Evolutionary conservation across 2,113 vertebrate species (phyloP), one percentile per base, ranked within the genome.

Genomic region (Ciconia maguari): DNA sequence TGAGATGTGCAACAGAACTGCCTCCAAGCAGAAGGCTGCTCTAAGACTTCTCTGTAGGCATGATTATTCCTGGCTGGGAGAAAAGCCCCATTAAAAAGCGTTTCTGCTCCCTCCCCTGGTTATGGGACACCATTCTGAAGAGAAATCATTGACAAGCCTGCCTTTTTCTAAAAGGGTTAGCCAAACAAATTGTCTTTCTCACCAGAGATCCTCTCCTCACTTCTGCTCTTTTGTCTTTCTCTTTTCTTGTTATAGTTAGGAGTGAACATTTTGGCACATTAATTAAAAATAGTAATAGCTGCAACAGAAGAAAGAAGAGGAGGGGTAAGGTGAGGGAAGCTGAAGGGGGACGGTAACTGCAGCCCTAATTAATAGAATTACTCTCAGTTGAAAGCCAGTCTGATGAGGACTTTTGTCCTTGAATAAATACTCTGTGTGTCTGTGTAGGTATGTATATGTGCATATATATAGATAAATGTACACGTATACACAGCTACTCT

Each of bases 261-360:
- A 96, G 87, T 42, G 89, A 92, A 87, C 95, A 86, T 96, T 97
- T 97, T 96, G 95, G 74, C 96, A 97, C 25, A 3, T 97, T 97
- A 97, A 97, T 98, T 97, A 98, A 97, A 98, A 97, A 95, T 90
- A 97, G 96, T 96, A 96, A 91, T 96, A 96, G 95, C 95, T 90
- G 89, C 87, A 96, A 87, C 46, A 90, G 91, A 96, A 92, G 82
- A 94, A 87, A 93, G 75, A 83, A 92, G 85, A 88, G 89, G 83
- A 96, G 83, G 85, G 82, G 60, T 76, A 65, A 89, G 58, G 61
- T 94, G 75, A 70, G 51, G 82, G 80, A 96, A 96, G 89, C 70
- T 96, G 94, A 93, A 87, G 68, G 46, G 90, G 85, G 88, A 87
- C 25, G 30, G 85, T 93, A 95, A 84, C 90, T 68, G 90, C 83